Percentiles rank a stretch among this genome's conserved stretches.
Conservation (phyloP, 2,888 invertebrate species). For the Anagyrus pseudococci region DNA sequence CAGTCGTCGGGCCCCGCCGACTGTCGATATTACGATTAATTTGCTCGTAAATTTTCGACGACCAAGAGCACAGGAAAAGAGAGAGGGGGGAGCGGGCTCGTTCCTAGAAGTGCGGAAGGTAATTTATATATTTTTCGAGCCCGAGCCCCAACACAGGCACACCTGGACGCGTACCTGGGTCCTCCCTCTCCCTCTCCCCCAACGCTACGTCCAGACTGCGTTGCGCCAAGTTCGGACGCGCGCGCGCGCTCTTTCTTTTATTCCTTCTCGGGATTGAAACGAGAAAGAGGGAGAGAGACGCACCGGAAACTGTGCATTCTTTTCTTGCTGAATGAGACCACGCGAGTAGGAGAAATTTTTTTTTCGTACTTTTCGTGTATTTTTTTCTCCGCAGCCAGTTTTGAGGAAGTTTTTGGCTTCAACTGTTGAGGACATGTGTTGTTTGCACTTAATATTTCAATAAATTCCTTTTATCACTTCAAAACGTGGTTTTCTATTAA, state of each 20-base stretch:
- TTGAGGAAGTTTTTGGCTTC: too few species aligned
- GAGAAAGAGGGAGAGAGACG: neutral
- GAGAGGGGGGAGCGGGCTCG: conserved; percentile 30
- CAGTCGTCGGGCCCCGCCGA: conserved; percentile 17
- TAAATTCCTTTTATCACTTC: too few species aligned
- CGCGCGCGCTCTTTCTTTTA: conserved; percentile 18
- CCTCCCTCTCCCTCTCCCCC: conserved; percentile 21
- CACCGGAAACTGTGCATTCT: conserved; percentile 36
- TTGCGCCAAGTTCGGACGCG: conserved; percentile 47
- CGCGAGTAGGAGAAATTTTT: conserved; percentile 19
- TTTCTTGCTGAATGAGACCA: conserved; percentile 23
- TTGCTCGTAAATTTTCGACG: conserved; percentile 58
- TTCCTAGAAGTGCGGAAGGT: conserved; percentile 54
- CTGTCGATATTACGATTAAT: conserved; percentile 60
- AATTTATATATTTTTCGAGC: conserved; percentile 58
- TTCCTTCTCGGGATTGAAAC: conserved; percentile 13
- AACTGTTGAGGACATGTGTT: too few species aligned
- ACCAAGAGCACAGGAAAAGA: too few species aligned
- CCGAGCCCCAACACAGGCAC: conserved; percentile 40
- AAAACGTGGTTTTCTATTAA: too few species aligned
- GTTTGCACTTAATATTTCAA: too few species aligned
- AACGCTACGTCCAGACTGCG: conserved; percentile 51
- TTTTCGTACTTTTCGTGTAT: neutral
- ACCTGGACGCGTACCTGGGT: conserved; percentile 51
- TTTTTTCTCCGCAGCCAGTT: too few species aligned